Base-by-base conservation (phyloP, 2,113 vertebrate genomes). In the Oncorhynchus clarkii region DNA sequence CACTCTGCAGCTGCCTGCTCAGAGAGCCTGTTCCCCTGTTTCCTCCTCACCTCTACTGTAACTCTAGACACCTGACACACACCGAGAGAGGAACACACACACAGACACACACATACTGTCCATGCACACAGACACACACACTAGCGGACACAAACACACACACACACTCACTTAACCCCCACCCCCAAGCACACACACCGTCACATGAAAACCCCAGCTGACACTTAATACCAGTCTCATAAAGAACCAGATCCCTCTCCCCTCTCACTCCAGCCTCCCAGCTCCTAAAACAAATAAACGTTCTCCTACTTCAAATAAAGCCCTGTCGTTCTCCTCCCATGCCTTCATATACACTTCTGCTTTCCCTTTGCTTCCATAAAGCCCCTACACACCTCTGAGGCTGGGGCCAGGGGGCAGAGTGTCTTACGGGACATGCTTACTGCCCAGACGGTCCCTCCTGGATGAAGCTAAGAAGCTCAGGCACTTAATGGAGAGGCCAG, bases 381-480 rank as follows among this genome's bases (percentile, higher is more conserved):
- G 26, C 34, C 18, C 67, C 14, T n/a, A 18, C 64, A 54, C 77
- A 82, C 86, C 87, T 87, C 85, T 88, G 82, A 81, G 79, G 84
- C 83, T 78, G 5, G 75, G 7, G 73, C 51, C 68, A 84, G 18
- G 72, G 72, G 51, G 5, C 51, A 18, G 51, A 54, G 51, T 16
- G 51, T 54, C 13, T 4, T 18, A 4, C 4, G 57, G 82, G 73
- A 78, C 71, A 78, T 67, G 84, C 86, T 90, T 78, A 87, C 81
- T 79, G 86, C 87, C 91, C 91, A 90, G 91, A 91, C 89, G 89
- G 87, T 88, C 80, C 88, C 86, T 75, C 51, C 75, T 84, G 86
- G 88, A 87, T 89, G 90, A 88, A 82, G 70, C 82, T 85, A 82
- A 84, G 84, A 86, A 82, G 83, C 67, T 70, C 65, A 66, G 84